Evolutionary conservation across 1,140 invertebrate species (phyloP), one percentile per base, ranked within the genome.

Genomic region (Euura lappo): DNA sequence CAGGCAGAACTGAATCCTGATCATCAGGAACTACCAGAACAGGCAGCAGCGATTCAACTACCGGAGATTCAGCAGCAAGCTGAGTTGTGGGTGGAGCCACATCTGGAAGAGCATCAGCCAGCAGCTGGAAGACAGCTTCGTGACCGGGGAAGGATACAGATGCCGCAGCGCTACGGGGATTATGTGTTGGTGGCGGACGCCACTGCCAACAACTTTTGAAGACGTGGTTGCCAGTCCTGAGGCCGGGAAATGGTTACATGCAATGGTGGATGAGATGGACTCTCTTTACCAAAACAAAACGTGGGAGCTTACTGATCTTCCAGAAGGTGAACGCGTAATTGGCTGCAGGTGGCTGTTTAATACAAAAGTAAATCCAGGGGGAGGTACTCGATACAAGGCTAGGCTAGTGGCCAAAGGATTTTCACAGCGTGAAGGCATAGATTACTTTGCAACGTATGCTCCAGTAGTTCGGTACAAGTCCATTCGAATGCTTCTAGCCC

Each of bases 391-490:
- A n/a, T 89, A 8, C 82, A 84, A n/a, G 28, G 28, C 28, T 28
- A 28, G 28, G 28, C 28, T 28, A 28, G 28, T 28, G 28, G 28
- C 28, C 28, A 85, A 85, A 72, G 86, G 88, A 5, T 88, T 79
- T 80, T 71, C 65, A 42, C 83, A 85, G 76, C 75, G 72, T 65
- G 13, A 70, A 69, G 83, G 81, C 65, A 70, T 79, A 68, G 81
- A 88, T 77, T 87, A 83, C 71, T 64, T 72, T 11, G 80, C 84
- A 64, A 80, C 75, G 8, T 86, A 83, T 78, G 77, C 80, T 6
- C 47, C 47, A 1, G 47, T 51, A 11, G 47, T 51, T 11, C 47
- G 47, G 6, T 51, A 51, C 11, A 2, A 51, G 11, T 51, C 47
- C 6, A 51, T 51, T 7, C 6, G 47, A 51, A 51, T 60, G 51